phyloP scores from a whole-genome alignment of 2,113 vertebrate genomes.

The Taxidea taxus region DNA sequence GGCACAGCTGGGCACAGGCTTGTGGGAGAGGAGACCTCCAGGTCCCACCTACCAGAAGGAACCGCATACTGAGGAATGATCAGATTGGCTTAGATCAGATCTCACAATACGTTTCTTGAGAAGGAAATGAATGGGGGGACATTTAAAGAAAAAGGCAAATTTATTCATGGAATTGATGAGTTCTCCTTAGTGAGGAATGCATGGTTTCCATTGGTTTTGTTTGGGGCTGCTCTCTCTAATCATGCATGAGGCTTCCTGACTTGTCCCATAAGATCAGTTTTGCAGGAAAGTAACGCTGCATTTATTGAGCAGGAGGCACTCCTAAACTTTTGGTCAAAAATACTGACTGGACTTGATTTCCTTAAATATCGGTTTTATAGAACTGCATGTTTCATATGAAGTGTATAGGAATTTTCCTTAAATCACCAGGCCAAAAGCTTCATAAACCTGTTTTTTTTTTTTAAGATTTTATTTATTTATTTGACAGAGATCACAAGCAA shows the following conservation, averaged over 20 bases:
- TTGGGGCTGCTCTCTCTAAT: background rate
- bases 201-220: background rate
- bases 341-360: background rate
- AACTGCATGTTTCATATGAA: background rate
- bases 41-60: background rate
- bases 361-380: background rate
- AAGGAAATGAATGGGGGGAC: background rate
- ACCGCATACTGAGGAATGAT: background rate
- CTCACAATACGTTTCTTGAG: background rate
- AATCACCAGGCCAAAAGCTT: constrained; percentile 66
- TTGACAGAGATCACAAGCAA: no score
- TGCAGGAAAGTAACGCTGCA: background rate
- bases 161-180: background rate
- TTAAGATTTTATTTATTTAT: no score
- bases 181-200: background rate
- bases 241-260: background rate
- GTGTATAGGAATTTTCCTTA: constrained; percentile 30
- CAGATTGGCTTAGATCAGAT: background rate
- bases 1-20: background rate
- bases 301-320: background rate
- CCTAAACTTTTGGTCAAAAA: background rate
- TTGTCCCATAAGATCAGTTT: background rate
- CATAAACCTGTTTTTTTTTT: constrained; percentile 68
- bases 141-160: background rate
- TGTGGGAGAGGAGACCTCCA: background rate